Base-by-base conservation (phyloP, 2,888 invertebrate genomes). In the Thera britannica region DNA sequence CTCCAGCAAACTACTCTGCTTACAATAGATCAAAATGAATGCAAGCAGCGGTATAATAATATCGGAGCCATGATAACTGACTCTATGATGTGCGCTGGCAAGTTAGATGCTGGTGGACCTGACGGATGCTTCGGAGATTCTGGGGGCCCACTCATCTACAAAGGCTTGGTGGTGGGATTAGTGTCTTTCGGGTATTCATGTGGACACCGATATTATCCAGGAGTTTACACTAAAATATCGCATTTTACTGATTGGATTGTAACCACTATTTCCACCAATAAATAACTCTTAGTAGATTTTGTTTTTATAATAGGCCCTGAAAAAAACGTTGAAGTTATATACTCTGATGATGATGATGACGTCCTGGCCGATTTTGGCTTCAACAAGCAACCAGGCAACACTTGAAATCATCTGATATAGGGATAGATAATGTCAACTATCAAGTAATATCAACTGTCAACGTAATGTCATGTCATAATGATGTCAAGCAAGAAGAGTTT, bases 41-140 rank as follows among this genome's bases (percentile, higher is more conserved):
- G 93, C 68, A 81, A 80, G 35, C 74, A 77, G 48, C 83, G 90
- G 3, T 93, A 93, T 75, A 81, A 77, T 12, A 84, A 83, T 1
- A 88, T 93, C 2, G 85, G 86, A 4, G 92, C 90, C 1, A 72
- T 84, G 3, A 85, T 93, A 62, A 75, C 85, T 6, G 85, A 88
- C 46, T 88, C 90, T 0, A 93, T 93, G 93, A 73, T 93, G 68
- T 93, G 93, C 62, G 93, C 92, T 3, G 92, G 93, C 3, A 81
- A 80, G 11, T 68, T 90, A 1, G 90, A 92, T 56, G 74, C 83
- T 0, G 90, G 88, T 0, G 92, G 92, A 0, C 84, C 90, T 0
- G 93, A 93, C 48, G 93, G 90, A 0, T 93, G 93, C 74, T 91
- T 87, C 9, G 93, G 93, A 0, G 93, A 93, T 70, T 93, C 93